Evolutionary conservation across 2,888 invertebrate genomes (phyloP), one percentile per base, ranked within the genome.

Genomic region (Eupithecia insigniata): DNA sequence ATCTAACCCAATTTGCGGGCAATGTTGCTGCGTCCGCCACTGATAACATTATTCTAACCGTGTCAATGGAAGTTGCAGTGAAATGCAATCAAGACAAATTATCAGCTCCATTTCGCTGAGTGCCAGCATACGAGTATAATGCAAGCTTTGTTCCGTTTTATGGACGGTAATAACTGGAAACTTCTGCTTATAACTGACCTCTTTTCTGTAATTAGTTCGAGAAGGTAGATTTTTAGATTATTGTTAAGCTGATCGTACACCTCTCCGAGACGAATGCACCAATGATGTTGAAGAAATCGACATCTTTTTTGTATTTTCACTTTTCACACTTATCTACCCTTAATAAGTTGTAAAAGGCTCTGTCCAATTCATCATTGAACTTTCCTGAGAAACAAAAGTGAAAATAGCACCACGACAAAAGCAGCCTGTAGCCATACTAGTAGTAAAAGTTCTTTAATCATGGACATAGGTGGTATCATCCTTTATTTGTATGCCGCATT

Each of bases 1-100:
- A 88, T 88, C 83, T 89, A 90, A 91, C 90, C 90, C 85, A 90
- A 90, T 92, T 91, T 88, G 84, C 81, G 80, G 83, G 82, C 86
- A 86, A 86, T 87, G 85, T 87, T 85, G 80, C 85, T 86, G 86
- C 85, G 85, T 89, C 89, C 89, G 87, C 81, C 83, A 32, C 67
- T 84, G 83, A 78, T 82, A 85, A 89, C 89, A 89, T 85, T 84
- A 82, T 84, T 85, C 79, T 79, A 88, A 87, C 85, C 88, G 81
- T 89, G 86, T 82, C 84, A 88, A 78, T 81, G 68, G 83, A 34
- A 74, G 65, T 30, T 74, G 68, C 72, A 78, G 78, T 64, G 76
- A 76, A 76, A 73, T 78, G 72, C 71, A 76, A 76, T 76, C 69
- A 68, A 74, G 67, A 72, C 74, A 72, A 75, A 77, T 76, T 75